A percentile compares a stretch with the other conserved stretches of the same genome.
Evolutionary conservation across 1,140 invertebrate species (phyloP).

Genomic region (Drosophila carrolli): DNA sequence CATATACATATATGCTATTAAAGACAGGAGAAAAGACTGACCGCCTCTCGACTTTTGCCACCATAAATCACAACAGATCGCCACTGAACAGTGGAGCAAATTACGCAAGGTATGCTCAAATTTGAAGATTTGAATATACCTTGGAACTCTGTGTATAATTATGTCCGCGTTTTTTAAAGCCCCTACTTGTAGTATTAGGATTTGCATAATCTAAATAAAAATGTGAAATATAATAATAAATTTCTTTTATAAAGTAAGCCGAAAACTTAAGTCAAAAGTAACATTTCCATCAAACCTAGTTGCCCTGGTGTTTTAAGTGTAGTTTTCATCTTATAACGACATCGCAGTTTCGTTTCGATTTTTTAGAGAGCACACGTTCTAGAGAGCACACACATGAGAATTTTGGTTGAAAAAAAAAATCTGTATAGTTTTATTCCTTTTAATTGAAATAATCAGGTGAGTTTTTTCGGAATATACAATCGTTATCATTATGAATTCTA

Average conservation of each 20-base stretch:
- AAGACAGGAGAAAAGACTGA: conserved; percentile 8
- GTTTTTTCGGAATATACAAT: neutral
- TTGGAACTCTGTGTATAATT: too few species aligned
- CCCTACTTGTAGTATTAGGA: too few species aligned
- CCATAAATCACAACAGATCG: conserved; percentile 36
- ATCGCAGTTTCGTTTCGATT: neutral
- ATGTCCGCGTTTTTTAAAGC: too few species aligned
- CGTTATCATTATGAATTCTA: neutral
- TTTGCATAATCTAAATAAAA: too few species aligned
- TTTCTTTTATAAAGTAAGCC: neutral
- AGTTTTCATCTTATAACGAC: too few species aligned
- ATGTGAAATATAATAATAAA: too few species aligned
- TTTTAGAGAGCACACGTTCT: neutral
- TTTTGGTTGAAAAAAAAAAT: conserved; percentile 3
- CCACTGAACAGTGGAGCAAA: conserved; percentile 17
- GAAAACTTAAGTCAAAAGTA: neutral
- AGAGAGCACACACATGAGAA: conserved; percentile 1
- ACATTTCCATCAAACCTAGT: neutral
- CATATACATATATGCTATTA: neutral
- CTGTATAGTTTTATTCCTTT: neutral
- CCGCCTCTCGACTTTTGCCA: conserved; percentile 33
- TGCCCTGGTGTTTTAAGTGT: neutral
- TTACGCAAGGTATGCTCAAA: too few species aligned
- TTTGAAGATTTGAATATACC: too few species aligned
- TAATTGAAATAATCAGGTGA: conserved; percentile 1